Conservation (phyloP, 2,113 vertebrate genomes). For the Nerophis lumbriciformis region DNA sequence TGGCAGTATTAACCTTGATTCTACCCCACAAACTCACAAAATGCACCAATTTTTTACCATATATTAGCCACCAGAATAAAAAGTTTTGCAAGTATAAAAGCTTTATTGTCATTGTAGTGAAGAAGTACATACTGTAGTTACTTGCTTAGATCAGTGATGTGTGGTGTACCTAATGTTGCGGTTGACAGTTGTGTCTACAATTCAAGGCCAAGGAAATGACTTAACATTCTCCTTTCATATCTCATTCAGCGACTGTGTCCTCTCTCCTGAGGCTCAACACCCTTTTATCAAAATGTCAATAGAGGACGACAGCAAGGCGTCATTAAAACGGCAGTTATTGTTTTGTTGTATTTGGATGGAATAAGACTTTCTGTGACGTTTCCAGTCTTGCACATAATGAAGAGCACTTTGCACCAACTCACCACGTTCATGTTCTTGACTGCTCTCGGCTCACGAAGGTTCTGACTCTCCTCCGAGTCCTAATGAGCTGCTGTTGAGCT, state of each 20-base stretch:
- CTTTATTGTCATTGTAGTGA: no score
- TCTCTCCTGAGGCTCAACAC: not conserved
- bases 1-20: no score
- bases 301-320: not conserved
- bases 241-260: not conserved
- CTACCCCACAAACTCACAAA: no score
- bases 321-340: not conserved
- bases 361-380: conserved; percentile 3
- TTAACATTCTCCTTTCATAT: not conserved
- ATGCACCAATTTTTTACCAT: no score
- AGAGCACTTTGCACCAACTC: not conserved
- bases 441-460: conserved; percentile 14
- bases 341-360: conserved; percentile 19
- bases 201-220: not conserved
- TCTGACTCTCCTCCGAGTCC: conserved; percentile 10
- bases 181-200: no score
- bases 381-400: not conserved
- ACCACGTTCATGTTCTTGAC: not conserved
- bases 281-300: not conserved
- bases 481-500: conserved; percentile 52
- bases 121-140: no score
- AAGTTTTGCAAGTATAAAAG: no score
- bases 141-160: no score
- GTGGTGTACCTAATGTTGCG: no score
- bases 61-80: no score